Base-by-base conservation (phyloP, 2,888 invertebrate genomes). In the Epirrhoe alternata region DNA sequence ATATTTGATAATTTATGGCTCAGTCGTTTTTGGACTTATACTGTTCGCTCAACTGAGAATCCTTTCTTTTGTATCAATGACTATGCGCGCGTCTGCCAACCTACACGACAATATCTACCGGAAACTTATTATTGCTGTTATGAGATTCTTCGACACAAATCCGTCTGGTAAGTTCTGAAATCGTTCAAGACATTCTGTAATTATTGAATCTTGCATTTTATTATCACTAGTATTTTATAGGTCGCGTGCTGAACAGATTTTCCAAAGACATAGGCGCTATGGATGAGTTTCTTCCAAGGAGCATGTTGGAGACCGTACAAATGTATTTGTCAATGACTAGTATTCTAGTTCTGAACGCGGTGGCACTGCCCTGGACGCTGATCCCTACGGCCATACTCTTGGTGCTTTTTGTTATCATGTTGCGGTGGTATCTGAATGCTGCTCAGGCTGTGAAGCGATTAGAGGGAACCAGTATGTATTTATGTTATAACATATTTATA, bases 261-360 rank as follows among this genome's bases (percentile, higher is more conserved):
- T 96, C 97, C 0, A 97, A 97, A 82, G 97, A 98, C 79, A 95
- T 97, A 79, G 97, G 97, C 0, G 94, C 95, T 0, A 95, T 97
- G 81, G 97, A 97, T 76, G 97, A 97, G 77, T 84, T 96, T 35
- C 83, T 97, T 8, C 96, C 96, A 0, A 95, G 95, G 69, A 94
- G 94, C 31, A 86, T 95, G 53, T 82, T 96, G 56, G 96, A 96
- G 78, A 94, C 95, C 0, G 83, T 94, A 16, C 95, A 95, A 81
- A 94, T 93, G 87, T 93, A 92, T 69, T 73, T 93, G 35, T 78
- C 85, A 0, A 82, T 89, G 74, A 63, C 74, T 0, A 92, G 92
- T 72, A 85, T 92, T 38, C 78, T 89, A 0, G 79, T 88, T 0
- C 69, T 93, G 47, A 93, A 93, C 61, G 92, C 92, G 0, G 53